Conservation (phyloP, 2,797 vertebrate genomes). For the Sebastes diploproa region DNA sequence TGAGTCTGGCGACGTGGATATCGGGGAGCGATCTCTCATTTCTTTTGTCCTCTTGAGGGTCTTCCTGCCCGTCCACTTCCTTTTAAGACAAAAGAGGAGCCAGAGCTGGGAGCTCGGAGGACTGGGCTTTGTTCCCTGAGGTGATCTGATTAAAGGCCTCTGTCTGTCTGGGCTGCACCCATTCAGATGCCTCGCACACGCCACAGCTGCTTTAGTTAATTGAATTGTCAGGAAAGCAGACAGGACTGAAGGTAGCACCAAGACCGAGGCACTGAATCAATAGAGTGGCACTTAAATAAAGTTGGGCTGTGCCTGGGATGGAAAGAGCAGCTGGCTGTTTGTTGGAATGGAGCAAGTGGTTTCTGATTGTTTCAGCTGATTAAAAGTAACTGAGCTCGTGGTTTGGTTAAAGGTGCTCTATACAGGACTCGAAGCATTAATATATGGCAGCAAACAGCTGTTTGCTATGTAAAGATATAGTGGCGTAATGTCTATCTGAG, state of each 20-base stretch:
- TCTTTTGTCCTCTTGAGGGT: slow-evolving; percentile 49
- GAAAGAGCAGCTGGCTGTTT: background rate
- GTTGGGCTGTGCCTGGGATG: slow-evolving; percentile 1
- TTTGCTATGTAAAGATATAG: no score
- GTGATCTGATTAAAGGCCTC: slow-evolving; percentile 72
- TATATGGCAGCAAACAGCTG: background rate
- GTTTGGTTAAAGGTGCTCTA: background rate
- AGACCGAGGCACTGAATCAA: slow-evolving; percentile 47
- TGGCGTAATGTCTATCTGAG: no score
- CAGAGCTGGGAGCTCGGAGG: slow-evolving; percentile 26
- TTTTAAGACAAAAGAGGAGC: slow-evolving; percentile 60
- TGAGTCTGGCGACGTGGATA: slow-evolving; percentile 12
- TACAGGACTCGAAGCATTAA: background rate
- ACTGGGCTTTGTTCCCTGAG: slow-evolving; percentile 39
- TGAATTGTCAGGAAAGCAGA: slow-evolving; percentile 65
- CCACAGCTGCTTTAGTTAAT: slow-evolving; percentile 68
- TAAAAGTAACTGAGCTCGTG: background rate
- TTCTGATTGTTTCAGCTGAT: background rate
- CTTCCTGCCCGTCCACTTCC: slow-evolving; percentile 60
- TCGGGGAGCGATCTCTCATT: slow-evolving; percentile 41
- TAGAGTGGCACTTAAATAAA: slow-evolving; percentile 55
- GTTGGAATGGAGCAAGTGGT: background rate
- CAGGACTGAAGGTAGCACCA: slow-evolving; percentile 37
- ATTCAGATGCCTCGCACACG: slow-evolving; percentile 55
- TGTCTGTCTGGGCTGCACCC: slow-evolving; percentile 51